phyloP scores from a whole-genome alignment of 2,888 invertebrate genomes.

The Eupithecia dodoneata region DNA sequence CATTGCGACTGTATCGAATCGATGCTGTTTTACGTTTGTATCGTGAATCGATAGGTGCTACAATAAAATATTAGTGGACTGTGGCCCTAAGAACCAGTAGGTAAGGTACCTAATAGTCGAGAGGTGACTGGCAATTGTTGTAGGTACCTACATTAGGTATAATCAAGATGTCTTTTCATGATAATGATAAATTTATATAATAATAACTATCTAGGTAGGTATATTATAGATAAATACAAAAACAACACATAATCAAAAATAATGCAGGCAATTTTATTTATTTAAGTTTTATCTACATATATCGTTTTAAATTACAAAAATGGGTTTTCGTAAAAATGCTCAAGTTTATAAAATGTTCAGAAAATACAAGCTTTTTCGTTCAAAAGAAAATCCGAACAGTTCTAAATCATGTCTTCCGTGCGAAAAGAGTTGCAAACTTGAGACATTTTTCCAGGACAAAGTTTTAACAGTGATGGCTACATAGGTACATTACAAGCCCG shows the following conservation, averaged over 20 bases:
- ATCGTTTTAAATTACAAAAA: background rate
- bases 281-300: background rate
- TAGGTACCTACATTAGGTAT: background rate
- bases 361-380: constrained; percentile 5
- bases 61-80: too few species aligned
- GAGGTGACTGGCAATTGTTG: background rate
- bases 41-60: too few species aligned
- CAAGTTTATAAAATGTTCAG: background rate
- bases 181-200: background rate
- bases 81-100: background rate
- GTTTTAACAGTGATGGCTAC: constrained; percentile 1
- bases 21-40: too few species aligned
- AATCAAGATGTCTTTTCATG: background rate
- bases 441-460: background rate
- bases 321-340: background rate
- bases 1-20: too few species aligned
- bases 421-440: constrained; percentile 10
- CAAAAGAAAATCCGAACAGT: constrained; percentile 17
- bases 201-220: background rate
- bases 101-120: background rate
- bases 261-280: background rate
- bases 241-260: background rate
- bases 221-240: background rate
- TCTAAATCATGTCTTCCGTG: constrained; percentile 12
- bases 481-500: background rate